Percentiles rank a stretch among this genome's conserved stretches.
Evolutionary conservation across 2,113 vertebrate species (phyloP).

Genomic region (Cochlearius cochlearius): DNA sequence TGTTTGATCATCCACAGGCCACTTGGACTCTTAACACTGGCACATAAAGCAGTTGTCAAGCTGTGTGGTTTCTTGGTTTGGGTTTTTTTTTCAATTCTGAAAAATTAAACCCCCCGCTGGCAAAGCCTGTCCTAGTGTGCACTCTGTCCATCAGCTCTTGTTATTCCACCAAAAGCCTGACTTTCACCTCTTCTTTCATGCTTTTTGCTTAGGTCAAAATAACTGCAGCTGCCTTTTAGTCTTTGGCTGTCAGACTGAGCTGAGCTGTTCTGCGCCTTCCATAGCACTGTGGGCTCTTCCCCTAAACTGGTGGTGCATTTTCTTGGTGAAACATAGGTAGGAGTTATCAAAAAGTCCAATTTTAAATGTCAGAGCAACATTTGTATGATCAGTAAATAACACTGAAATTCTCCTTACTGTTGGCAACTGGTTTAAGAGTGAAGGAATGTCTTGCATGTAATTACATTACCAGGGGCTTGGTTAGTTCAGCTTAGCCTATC

Average conservation of each 20-base stretch:
- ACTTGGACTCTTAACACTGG: not conserved
- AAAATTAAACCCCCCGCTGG: not conserved
- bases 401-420: not conserved
- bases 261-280: not conserved
- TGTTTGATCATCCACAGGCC: not conserved
- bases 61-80: conserved; percentile 7
- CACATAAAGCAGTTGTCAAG: not conserved
- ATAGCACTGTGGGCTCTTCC: not conserved
- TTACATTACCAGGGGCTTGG: not conserved
- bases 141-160: not conserved
- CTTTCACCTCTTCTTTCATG: not conserved
- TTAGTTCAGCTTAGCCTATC: not conserved
- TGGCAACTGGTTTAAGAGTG: not conserved
- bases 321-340: not conserved
- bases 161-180: not conserved
- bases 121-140: not conserved
- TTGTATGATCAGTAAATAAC: not conserved
- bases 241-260: not conserved
- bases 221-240: not conserved
- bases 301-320: not conserved
- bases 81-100: not conserved
- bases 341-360: not conserved
- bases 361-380: not conserved
- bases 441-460: conserved; percentile 10
- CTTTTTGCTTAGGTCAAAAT: not conserved